A percentile compares a stretch with the other conserved stretches of the same genome.
These are phyloP conservation scores for Cepaea hortensis DNA, from an alignment of 2,888 invertebrate genomes.

Conservation along the genomic window DNA sequence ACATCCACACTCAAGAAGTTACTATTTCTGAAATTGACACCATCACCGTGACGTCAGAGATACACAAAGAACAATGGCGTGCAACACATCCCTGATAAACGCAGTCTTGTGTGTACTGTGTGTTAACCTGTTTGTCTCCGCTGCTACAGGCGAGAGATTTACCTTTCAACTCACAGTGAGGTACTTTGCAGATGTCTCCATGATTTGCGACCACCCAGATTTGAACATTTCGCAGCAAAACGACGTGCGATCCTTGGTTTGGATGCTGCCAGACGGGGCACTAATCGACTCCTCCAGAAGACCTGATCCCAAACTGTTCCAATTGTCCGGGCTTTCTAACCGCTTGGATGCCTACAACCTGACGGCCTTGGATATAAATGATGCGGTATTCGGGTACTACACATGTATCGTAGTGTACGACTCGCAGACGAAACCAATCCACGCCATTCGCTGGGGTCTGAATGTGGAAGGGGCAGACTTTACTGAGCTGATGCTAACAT, in stretches of 20 bases:
- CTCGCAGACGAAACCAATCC: conserved; percentile 27
- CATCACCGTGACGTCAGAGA: no score
- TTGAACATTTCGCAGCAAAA: conserved; percentile 15
- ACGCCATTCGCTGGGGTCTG: conserved; percentile 57
- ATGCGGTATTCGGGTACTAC: conserved; percentile 54
- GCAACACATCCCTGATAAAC: background rate
- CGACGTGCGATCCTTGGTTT: conserved; percentile 16
- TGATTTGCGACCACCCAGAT: conserved; percentile 34
- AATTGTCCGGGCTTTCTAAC: background rate
- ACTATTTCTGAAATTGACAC: no score
- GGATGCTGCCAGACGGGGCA: conserved; percentile 37
- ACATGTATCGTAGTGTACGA: conserved; percentile 51
- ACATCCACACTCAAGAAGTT: no score
- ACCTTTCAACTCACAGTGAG: conserved; percentile 3
- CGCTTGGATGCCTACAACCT: conserved; percentile 26
- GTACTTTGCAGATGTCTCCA: conserved; percentile 20
- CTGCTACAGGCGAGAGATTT: background rate
- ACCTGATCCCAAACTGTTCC: background rate
- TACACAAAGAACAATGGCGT: background rate
- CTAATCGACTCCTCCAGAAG: background rate
- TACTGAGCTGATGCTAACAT: conserved; percentile 59
- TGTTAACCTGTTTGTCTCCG: background rate
- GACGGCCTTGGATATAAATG: conserved; percentile 37
- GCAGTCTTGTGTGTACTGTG: background rate
- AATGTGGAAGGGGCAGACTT: conserved; percentile 66